Percentiles rank a stretch among this genome's conserved stretches.
These are phyloP conservation scores for Peromyscus attwateri DNA, from an alignment of 2,797 vertebrate species.

Conservation along the genomic window DNA sequence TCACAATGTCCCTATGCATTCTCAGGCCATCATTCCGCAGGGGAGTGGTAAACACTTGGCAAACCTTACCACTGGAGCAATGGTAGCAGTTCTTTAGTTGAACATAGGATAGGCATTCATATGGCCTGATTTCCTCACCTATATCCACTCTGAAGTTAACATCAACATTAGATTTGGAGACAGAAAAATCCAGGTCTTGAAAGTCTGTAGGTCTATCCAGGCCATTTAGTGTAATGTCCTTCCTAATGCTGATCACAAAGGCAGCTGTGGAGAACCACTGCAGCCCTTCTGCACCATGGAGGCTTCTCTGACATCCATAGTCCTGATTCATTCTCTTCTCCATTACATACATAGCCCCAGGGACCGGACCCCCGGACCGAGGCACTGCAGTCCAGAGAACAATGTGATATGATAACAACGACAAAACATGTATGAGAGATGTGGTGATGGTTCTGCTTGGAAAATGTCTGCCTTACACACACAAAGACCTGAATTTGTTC, in stretches of 20 bases:
- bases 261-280: background rate
- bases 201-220: background rate
- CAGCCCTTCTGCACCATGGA: background rate
- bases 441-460: background rate
- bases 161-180: background rate
- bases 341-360: accelerated
- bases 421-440: background rate
- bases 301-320: background rate
- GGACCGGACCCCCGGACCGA: accelerated
- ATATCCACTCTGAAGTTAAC: background rate
- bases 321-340: too few species aligned
- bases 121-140: background rate
- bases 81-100: background rate
- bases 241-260: background rate
- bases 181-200: background rate
- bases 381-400: background rate
- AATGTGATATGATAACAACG: accelerated
- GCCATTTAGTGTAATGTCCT: background rate
- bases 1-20: background rate
- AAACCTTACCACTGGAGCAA: background rate
- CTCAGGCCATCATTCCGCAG: background rate
- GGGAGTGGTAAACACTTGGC: background rate
- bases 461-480: background rate
- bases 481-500: background rate
- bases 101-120: background rate